Evolutionary conservation across 2,113 vertebrate genomes (phyloP).

Genomic region (Glaucomys volans): DNA sequence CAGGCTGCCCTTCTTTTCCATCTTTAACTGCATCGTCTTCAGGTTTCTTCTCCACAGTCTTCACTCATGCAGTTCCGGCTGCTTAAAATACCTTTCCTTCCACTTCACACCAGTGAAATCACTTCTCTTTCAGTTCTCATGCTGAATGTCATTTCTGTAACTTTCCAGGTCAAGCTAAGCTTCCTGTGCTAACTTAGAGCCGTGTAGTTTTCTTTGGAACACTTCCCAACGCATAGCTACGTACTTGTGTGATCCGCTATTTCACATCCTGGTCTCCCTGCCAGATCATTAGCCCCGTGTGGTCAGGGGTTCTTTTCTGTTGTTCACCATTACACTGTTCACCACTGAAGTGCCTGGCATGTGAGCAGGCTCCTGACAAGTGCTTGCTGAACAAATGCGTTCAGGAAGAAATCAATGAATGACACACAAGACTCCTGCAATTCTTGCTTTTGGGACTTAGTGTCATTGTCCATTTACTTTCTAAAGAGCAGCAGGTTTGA

Average conservation of each 20-base stretch:
- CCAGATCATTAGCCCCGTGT: not conserved
- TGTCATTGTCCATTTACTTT: slow-evolving; percentile 19
- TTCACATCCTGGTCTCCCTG: not conserved
- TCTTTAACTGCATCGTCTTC: not conserved
- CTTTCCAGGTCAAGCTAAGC: not conserved
- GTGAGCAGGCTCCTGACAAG: not conserved
- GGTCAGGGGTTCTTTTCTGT: not conserved
- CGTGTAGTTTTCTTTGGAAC: not conserved
- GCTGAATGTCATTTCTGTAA: not conserved
- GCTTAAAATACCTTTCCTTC: not conserved
- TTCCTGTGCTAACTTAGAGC: not conserved
- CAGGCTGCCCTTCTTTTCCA: not conserved
- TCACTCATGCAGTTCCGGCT: not conserved
- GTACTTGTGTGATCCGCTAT: not conserved
- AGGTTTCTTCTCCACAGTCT: not conserved
- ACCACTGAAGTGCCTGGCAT: not conserved
- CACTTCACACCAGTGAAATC: not conserved
- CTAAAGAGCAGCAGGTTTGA: not conserved
- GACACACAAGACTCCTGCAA: not conserved
- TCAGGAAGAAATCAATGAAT: not conserved
- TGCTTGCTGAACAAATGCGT: not conserved
- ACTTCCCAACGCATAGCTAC: not conserved
- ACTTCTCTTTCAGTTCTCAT: not conserved
- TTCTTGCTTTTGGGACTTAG: not conserved
- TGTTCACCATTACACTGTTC: not conserved